Conservation (phyloP, 2,888 invertebrate genomes). For the Tipula vernalis region DNA sequence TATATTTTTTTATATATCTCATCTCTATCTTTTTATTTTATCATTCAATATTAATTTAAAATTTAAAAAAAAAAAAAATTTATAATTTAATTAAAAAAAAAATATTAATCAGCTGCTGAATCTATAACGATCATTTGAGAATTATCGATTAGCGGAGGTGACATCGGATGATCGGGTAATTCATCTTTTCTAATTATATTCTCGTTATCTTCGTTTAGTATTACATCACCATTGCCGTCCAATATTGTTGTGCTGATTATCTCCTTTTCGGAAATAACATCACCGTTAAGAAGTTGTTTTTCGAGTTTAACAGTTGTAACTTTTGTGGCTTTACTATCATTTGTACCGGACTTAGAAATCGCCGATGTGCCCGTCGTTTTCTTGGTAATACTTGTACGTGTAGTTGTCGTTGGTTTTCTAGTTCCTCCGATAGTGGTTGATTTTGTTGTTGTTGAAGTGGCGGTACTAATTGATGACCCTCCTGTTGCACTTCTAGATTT, state of each 20-base stretch:
- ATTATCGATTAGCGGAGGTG: not conserved
- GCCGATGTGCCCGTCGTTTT: not conserved
- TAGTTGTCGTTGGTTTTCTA: conserved; percentile 10
- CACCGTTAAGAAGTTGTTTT: conserved; percentile 9
- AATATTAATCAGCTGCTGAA: conserved; percentile 13
- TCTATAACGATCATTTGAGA: conserved; percentile 13
- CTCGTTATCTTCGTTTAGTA: not conserved
- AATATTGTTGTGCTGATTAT: not conserved
- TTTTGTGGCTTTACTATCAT: conserved; percentile 7
- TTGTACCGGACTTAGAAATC: conserved; percentile 1
- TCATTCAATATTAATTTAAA: not conserved
- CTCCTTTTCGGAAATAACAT: conserved; percentile 5
- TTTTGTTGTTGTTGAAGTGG: conserved; percentile 8
- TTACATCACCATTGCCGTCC: not conserved
- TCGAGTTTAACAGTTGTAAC: not conserved
- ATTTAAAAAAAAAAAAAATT: not conserved
- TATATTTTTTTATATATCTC: not conserved
- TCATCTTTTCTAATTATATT: conserved; percentile 1
- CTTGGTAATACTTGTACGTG: conserved; percentile 6
- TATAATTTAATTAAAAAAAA: not conserved
- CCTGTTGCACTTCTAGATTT: not conserved
- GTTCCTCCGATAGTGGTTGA: conserved; percentile 6
- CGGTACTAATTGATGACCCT: not conserved
- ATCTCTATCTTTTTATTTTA: not conserved
- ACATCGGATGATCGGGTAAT: not conserved